These are phyloP conservation scores for Oreochromis niloticus DNA, from an alignment of 2,113 vertebrate genomes.

Conservation along the genomic window DNA sequence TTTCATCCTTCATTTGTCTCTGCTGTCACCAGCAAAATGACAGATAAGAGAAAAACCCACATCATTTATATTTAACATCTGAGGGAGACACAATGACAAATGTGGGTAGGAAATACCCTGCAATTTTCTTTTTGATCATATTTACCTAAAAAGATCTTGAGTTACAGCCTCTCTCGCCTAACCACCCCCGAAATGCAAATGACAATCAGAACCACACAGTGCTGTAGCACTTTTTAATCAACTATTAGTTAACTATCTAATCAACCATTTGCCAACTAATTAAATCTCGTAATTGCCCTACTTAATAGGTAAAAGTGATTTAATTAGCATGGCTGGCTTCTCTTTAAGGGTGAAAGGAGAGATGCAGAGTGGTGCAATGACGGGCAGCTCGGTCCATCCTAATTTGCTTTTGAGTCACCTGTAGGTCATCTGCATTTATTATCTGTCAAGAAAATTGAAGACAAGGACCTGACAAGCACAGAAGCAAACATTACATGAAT, in stretches of 20 bases:
- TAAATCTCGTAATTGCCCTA: constrained; percentile 58
- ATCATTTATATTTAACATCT: constrained; percentile 23
- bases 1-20: constrained; percentile 43
- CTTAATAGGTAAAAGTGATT: constrained; percentile 47
- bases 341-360: constrained; percentile 12
- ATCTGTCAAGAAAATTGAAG: background rate
- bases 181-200: background rate
- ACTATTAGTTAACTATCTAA: constrained; percentile 45
- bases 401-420: constrained; percentile 1
- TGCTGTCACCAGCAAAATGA: constrained; percentile 49
- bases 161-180: background rate
- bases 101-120: background rate
- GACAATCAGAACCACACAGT: background rate
- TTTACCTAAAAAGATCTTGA: background rate
- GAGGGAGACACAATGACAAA: constrained; percentile 15
- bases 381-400: background rate
- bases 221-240: constrained; percentile 43
- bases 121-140: background rate
- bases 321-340: constrained; percentile 37
- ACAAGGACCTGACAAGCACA: background rate
- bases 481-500: background rate
- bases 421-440: background rate
- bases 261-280: constrained; percentile 53
- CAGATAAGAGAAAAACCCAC: constrained; percentile 42
- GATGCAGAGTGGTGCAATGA: background rate